Conservation (phyloP, 2,888 invertebrate genomes). For the Endomychus coccineus region DNA sequence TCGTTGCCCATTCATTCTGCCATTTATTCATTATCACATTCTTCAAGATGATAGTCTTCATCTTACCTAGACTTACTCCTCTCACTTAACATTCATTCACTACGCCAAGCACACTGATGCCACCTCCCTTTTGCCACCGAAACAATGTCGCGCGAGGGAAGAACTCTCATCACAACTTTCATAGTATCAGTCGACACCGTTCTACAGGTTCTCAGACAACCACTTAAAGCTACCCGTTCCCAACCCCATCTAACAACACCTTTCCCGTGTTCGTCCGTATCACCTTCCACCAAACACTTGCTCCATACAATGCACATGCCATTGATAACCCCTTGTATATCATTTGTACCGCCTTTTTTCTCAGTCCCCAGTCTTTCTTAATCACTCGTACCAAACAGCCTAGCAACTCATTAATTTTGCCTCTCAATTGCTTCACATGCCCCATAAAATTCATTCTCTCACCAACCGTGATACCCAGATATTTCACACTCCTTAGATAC, state of each 20-base stretch:
- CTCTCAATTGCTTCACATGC: neutral
- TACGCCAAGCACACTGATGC: no score
- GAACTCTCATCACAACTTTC: conserved; percentile 4
- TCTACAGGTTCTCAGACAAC: conserved; percentile 2
- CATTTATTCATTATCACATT: no score
- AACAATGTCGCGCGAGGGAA: conserved; percentile 3
- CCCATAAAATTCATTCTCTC: neutral
- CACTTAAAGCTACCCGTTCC: neutral
- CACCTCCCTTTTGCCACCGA: no score
- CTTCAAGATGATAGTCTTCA: no score
- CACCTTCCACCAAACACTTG: no score
- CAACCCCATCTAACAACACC: no score
- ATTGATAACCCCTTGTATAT: conserved; percentile 5
- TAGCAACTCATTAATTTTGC: neutral
- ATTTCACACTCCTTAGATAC: no score
- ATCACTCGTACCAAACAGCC: neutral
- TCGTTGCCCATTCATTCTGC: no score
- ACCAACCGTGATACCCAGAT: no score
- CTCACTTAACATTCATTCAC: no score
- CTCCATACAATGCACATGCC: conserved; percentile 4
- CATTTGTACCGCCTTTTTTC: neutral
- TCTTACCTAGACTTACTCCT: no score
- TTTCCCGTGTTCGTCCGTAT: no score
- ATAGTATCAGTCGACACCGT: conserved; percentile 7
- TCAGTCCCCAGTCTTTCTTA: conserved; percentile 1